phyloP scores from a whole-genome alignment of 2,888 invertebrate species.

The Hemithea aestivaria region DNA sequence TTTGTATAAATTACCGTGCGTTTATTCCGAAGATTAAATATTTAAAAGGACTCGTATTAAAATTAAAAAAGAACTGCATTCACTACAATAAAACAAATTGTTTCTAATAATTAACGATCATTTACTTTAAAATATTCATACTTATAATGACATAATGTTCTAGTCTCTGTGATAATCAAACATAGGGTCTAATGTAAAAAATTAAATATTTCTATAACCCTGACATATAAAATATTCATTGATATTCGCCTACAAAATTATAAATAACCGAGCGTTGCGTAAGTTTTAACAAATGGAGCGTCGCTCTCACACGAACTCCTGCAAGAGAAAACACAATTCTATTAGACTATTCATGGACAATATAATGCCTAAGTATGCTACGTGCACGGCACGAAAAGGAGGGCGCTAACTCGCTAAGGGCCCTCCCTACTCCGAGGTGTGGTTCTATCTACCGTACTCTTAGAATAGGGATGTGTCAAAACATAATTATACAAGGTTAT shows the following conservation, averaged over 20 bases:
- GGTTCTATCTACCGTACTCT: too few relatives aligned
- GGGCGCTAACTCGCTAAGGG: too few relatives aligned
- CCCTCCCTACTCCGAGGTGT: too few relatives aligned
- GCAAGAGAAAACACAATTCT: conserved; percentile 60
- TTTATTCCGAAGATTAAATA: too few relatives aligned
- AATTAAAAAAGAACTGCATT: too few relatives aligned
- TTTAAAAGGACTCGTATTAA: too few relatives aligned
- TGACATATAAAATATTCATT: conserved; percentile 64
- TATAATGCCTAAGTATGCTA: too few relatives aligned
- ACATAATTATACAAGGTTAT: too few relatives aligned
- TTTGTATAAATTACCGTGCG: too few relatives aligned
- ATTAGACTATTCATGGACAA: conserved; percentile 4
- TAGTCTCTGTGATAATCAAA: conserved; percentile 62
- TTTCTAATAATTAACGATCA: conserved; percentile 78
- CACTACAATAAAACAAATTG: conserved; percentile 58
- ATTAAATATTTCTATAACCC: conserved; percentile 65
- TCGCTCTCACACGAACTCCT: conserved; percentile 93
- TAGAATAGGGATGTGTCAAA: too few relatives aligned
- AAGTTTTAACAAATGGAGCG: conserved; percentile 95
- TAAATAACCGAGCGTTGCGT: conserved; percentile 95
- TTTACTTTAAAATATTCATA: conserved; percentile 76
- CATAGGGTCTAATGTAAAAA: conserved; percentile 69
- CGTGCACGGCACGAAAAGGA: too few relatives aligned
- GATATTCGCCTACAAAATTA: conserved; percentile 80
- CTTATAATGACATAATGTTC: conserved; percentile 64